Base-by-base conservation (phyloP, 2,888 invertebrate genomes). In the Tachina lurida region DNA sequence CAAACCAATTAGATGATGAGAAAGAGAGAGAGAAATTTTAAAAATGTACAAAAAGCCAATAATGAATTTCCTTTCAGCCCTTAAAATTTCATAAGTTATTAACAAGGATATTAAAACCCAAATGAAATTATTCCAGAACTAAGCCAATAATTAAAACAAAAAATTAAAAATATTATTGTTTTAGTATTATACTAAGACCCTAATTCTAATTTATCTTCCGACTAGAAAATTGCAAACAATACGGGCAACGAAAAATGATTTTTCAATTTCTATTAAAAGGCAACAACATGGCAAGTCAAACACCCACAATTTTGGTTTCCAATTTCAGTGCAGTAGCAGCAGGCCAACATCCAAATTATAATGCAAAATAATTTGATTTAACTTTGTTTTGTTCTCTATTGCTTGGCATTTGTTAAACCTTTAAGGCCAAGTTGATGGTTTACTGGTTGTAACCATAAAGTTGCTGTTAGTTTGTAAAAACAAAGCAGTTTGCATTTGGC, bases 231-330 rank as follows among this genome's bases (percentile, higher is more conserved):
- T 82, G 54, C 19, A 62, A 9, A 47, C 2, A 74, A 65, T 19
- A 56, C 54, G 68, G 22, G 2, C 5, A 70, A 31, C 7, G 7
- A 45, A 82, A 41, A 62, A 43, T 8, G 4, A 63, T 56, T 80
- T 49, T 47, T 49, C 43, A 65, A 1, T 31, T 31, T 31, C 31
- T 2, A 49, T 82, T 39, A 13, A 17, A 58, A n/a, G 54, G 22
- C 49, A 67, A 41, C 3, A 43, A 41, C 3, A 43, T 54, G 15
- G 41, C 60, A 43, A 52, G 52, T 4, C 49, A 19, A 86, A 79
- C 82, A 86, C 76, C 83, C 82, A 76, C 86, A 81, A 62, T 58
- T 71, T 65, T 58, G 43, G 12, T 71, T 45, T 78, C 58, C 62
- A 52, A 12, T 60, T 68, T 63, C 68, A 63, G 31, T 39, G 67